Evolutionary conservation across 2,888 invertebrate genomes (phyloP).

Genomic region (Mechanitis mazaeus): DNA sequence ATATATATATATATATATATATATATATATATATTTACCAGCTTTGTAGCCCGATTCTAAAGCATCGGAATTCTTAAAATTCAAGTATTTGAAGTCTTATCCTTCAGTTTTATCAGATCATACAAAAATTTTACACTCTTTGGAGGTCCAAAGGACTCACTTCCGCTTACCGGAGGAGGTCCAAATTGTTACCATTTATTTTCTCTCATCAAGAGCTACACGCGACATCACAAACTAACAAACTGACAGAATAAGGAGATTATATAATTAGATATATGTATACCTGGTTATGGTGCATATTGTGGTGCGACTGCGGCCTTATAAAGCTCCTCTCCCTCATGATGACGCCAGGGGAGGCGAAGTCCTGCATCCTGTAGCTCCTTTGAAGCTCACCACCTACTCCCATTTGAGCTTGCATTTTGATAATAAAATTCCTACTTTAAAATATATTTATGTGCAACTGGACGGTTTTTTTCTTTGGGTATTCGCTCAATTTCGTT

Average conservation of each 20-base stretch:
- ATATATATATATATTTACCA: no score
- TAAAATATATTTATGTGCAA: slow-evolving; percentile 15
- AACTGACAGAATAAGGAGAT: no score
- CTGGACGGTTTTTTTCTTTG: slow-evolving; percentile 49
- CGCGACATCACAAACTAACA: no score
- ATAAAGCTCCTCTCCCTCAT: slow-evolving; percentile 84
- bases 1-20: no score
- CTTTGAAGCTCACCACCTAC: slow-evolving; percentile 67
- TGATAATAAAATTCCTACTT: slow-evolving; percentile 17
- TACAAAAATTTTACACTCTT: no score
- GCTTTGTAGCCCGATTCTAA: no score
- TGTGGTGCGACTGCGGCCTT: slow-evolving; percentile 77
- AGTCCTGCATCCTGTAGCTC: slow-evolving; percentile 75
- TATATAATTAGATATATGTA: neutral
- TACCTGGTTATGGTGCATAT: slow-evolving; percentile 75
- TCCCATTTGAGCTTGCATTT: slow-evolving; percentile 70
- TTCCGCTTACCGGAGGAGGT: no score
- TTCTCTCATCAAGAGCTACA: no score
- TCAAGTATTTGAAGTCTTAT: no score
- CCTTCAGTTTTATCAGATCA: no score
- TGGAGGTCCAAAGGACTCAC: neutral
- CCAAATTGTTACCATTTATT: no score
- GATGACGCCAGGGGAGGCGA: slow-evolving; percentile 75
- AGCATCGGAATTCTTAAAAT: no score
- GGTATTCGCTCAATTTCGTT: slow-evolving; percentile 29